Conservation (phyloP, 2,113 vertebrate species). For the Saccopteryx leptura region DNA sequence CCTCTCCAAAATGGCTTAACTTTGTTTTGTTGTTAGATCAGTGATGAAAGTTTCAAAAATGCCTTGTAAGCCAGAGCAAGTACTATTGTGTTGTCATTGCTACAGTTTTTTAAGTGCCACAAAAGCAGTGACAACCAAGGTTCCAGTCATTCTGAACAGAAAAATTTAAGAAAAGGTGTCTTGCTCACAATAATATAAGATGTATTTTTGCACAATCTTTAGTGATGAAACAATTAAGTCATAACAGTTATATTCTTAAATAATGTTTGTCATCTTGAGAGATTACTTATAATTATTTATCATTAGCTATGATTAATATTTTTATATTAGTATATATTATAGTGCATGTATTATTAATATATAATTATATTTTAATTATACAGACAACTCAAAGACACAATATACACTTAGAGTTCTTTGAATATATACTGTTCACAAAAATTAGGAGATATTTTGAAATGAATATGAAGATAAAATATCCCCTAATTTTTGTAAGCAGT, state of each 20-base stretch:
- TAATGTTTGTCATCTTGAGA: slow-evolving; percentile 67
- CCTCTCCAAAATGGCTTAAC: neutral
- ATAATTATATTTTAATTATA: neutral
- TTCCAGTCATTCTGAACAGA: neutral
- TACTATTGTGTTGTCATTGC: neutral
- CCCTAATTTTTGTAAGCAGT: too few relatives aligned
- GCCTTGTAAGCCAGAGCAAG: neutral
- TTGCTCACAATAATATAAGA: neutral
- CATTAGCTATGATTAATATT: slow-evolving; percentile 58
- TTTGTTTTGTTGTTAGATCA: neutral
- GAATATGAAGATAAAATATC: too few relatives aligned
- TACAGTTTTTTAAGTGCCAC: neutral
- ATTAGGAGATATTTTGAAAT: too few relatives aligned
- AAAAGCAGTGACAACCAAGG: neutral
- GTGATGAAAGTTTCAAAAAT: neutral
- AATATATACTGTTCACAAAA: neutral
- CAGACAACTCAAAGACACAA: neutral
- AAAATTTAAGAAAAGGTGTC: neutral
- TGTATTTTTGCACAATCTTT: neutral
- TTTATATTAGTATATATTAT: too few relatives aligned
- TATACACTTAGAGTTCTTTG: neutral
- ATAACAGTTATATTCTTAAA: slow-evolving; percentile 66
- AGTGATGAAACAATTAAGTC: slow-evolving; percentile 24
- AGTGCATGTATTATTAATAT: too few relatives aligned
- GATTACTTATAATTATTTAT: slow-evolving; percentile 77